A percentile compares a stretch with the other conserved stretches of the same genome.
Evolutionary conservation across 1,140 invertebrate genomes (phyloP).

Genomic region (Zaprionus ghesquierei): DNA sequence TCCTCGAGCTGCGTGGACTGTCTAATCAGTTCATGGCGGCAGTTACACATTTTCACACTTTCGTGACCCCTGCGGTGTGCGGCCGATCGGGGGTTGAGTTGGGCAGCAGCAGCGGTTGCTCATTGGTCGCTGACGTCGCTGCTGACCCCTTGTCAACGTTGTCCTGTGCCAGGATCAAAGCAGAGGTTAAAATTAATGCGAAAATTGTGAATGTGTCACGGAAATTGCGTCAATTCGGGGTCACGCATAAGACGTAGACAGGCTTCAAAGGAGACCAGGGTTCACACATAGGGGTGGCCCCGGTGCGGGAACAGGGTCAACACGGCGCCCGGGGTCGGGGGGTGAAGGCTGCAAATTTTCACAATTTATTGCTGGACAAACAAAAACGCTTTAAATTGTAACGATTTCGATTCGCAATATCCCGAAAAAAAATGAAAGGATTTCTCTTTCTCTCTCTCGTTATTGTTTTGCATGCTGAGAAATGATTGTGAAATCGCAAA

Average conservation of each 20-base stretch:
- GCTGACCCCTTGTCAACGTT: constrained; percentile 74
- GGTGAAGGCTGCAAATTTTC: constrained; percentile 48
- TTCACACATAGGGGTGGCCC: constrained; percentile 60
- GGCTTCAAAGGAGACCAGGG: constrained; percentile 49
- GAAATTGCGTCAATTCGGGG: constrained; percentile 76
- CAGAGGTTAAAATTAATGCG: constrained; percentile 78
- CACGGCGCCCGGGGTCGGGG: constrained; percentile 3
- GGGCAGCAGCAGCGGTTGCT: constrained; percentile 32
- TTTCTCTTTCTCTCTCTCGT: constrained; percentile 38
- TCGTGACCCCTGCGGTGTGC: constrained; percentile 74
- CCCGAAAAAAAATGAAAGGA: constrained; percentile 49
- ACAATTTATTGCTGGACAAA: constrained; percentile 67
- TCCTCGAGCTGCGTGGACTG: constrained; percentile 37
- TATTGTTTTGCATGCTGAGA: constrained; percentile 76
- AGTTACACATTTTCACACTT: constrained; percentile 69
- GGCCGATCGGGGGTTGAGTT: constrained; percentile 46
- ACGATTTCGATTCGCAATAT: constrained; percentile 47
- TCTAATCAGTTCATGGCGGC: constrained; percentile 64
- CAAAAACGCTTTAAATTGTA: constrained; percentile 57
- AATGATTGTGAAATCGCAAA: constrained; percentile 38
- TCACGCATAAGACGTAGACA: constrained; percentile 67
- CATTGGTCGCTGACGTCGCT: constrained; percentile 20
- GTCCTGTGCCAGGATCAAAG: constrained; percentile 25
- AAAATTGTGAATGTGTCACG: constrained; percentile 68
- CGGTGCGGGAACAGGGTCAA: constrained; percentile 2